Base-by-base conservation (phyloP, 2,797 vertebrate species). In the Cuniculus paca region DNA sequence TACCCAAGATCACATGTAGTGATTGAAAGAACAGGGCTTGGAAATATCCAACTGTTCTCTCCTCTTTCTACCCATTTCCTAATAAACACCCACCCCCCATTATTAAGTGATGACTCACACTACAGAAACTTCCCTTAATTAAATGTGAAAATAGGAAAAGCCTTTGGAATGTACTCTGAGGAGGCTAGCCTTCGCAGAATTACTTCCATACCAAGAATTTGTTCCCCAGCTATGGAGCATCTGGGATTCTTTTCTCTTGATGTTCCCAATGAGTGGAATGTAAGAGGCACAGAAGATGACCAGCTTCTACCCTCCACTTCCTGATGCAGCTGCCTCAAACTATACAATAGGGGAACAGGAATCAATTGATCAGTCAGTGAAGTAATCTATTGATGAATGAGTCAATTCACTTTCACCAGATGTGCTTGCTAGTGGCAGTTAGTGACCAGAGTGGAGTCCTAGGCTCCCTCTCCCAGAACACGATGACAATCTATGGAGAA, bases 131-230 rank as follows among this genome's bases (percentile, higher is more conserved):
- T 93, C 56, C 92, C 84, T 84, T 96, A 97, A 94, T 98, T 97
- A 97, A 97, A 92, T 97, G 0, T 80, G 96, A 91, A 94, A 97
- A 96, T 93, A 93, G 70, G 85, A 95, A 97, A 97, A 90, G 94
- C 75, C 95, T 96, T 92, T 94, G 96, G 96, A 95, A 97, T 94
- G 96, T 63, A 39, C 78, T 97, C 58, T 34, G 61, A 95, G 75
- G 96, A 97, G 93, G 48, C 86, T 70, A 70, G 97, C 58, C 86
- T 83, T 95, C 81, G 80, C 58, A 72, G 96, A 98, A 98, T 96
- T 96, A 96, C 92, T 97, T 97, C 97, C 97, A 97, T 96, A 96
- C 97, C 52, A 78, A 96, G 93, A 94, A 96, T 98, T 95, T 95
- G 87, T 91, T 96, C 72, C 90, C 87, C 87, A 88, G 94, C 83